Base-by-base conservation (phyloP, 2,888 invertebrate species). In the Ditula angustiorana region DNA sequence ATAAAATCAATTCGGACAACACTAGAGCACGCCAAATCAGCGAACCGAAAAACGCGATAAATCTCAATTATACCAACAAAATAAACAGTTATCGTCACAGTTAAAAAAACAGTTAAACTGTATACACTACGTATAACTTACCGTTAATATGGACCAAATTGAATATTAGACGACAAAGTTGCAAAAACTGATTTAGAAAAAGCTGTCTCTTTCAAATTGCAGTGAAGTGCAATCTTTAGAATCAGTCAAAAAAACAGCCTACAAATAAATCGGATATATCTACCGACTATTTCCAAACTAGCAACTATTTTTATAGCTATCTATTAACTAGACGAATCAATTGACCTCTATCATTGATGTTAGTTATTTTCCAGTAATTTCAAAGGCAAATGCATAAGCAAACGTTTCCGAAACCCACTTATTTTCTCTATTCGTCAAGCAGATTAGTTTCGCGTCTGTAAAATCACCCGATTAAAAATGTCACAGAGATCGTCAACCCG, bases 401-500 rank as follows among this genome's bases (percentile, higher is more conserved):
- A n/a, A n/a, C 13, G 13, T 5, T 13, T 3, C 37, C 26, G 26
- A 26, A 37, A 16, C 37, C 0, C 5, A 37, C 16, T 4, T 4
- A 2, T 28, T 8, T 7, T 28, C 3, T 16, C 28, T 10, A 49
- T 16, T 28, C 13, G 16, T 49, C 28, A 28, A 4, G 24, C 13
- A 28, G 28, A 26, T 13, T 23, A 49, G 7, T 30, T 28, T 7
- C 16, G 26, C 49, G 13, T 50, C 28, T 16, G 8, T 28, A 19
- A 56, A 37, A 41, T 33, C 19, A 44, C 44, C 13, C 19, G 37
- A 33, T 41, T 41, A 23, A 49, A 55, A 56, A 35, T 53, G 46
- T 26, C 53, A 61, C 47, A 46, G 26, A 24, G 65, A 60, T 52
- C 69, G 55, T 66, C 61, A 67, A 64, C 55, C 68, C 67, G 59